These are phyloP conservation scores for Trachelus troglodyta DNA, from an alignment of 2,888 invertebrate species.

Conservation along the genomic window DNA sequence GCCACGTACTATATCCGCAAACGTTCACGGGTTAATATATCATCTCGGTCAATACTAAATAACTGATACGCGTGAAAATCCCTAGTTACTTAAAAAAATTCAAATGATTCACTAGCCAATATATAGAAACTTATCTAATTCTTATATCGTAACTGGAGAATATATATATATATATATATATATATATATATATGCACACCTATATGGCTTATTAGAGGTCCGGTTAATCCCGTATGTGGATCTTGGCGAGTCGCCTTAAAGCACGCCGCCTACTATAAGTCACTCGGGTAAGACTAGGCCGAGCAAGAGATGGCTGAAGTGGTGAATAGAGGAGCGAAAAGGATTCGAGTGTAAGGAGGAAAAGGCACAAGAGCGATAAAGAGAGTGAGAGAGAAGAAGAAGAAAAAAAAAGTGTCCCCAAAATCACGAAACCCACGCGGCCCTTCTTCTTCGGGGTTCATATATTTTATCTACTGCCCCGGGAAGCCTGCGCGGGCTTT, in stretches of 20 bases:
- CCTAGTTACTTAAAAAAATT: not conserved
- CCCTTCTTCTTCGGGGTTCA: constrained; percentile 33
- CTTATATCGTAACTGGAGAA: not conserved
- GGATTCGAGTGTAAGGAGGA: not conserved
- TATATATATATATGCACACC: not conserved
- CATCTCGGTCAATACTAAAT: not conserved
- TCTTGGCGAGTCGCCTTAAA: constrained; percentile 17
- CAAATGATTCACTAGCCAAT: not conserved
- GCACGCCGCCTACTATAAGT: constrained; percentile 24
- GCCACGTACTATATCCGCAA: not conserved
- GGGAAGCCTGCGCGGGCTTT: constrained; percentile 35
- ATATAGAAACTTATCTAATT: not conserved
- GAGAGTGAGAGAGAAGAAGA: not conserved
- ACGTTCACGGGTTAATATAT: not conserved
- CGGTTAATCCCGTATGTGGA: constrained; percentile 1
- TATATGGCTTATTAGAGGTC: not conserved
- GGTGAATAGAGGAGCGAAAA: not conserved
- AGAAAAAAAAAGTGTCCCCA: constrained; percentile 27
- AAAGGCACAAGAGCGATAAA: not conserved
- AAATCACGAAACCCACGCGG: constrained; percentile 30
- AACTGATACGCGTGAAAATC: not conserved
- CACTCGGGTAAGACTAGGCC: constrained; percentile 5
- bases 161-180: not conserved
- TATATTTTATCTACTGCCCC: constrained; percentile 54
- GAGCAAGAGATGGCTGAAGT: not conserved